phyloP scores from a whole-genome alignment of 2,888 invertebrate genomes.

The Caradrina kadenii region DNA sequence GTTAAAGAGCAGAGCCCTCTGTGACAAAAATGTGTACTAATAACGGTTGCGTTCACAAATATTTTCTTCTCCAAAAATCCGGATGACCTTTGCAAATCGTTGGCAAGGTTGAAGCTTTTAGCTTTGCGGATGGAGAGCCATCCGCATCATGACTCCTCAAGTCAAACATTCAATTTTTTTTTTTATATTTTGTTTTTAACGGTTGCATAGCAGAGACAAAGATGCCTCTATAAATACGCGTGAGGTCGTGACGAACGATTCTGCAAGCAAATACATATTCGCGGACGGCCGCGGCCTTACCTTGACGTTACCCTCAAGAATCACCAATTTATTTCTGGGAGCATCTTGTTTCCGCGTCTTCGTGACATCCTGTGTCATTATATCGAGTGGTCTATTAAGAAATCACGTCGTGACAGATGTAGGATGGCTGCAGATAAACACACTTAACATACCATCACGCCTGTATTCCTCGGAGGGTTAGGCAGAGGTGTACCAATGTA shows the following conservation, averaged over 20 bases:
- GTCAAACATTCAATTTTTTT: not conserved
- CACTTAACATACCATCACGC: no score
- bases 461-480: no score
- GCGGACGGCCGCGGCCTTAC: slow-evolving; percentile 64
- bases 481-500: no score
- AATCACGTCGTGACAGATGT: not conserved
- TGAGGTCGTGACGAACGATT: slow-evolving; percentile 63
- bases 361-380: slow-evolving; percentile 16
- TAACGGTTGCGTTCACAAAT: no score
- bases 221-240: slow-evolving; percentile 30
- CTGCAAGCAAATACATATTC: slow-evolving; percentile 60
- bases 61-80: no score
- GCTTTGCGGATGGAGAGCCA: no score
- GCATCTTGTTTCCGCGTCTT: slow-evolving; percentile 44
- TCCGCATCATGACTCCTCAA: not conserved
- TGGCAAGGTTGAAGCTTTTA: no score
- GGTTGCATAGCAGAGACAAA: slow-evolving; percentile 21
- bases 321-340: slow-evolving; percentile 47
- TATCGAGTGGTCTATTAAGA: slow-evolving; percentile 1
- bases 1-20: no score
- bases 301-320: slow-evolving; percentile 59
- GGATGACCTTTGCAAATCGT: no score
- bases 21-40: no score
- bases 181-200: no score
- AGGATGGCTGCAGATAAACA: not conserved